Percentiles rank a stretch among this genome's conserved stretches.
These are phyloP conservation scores for Saccostrea cuccullata DNA, from an alignment of 1,140 invertebrate species.

Conservation along the genomic window DNA sequence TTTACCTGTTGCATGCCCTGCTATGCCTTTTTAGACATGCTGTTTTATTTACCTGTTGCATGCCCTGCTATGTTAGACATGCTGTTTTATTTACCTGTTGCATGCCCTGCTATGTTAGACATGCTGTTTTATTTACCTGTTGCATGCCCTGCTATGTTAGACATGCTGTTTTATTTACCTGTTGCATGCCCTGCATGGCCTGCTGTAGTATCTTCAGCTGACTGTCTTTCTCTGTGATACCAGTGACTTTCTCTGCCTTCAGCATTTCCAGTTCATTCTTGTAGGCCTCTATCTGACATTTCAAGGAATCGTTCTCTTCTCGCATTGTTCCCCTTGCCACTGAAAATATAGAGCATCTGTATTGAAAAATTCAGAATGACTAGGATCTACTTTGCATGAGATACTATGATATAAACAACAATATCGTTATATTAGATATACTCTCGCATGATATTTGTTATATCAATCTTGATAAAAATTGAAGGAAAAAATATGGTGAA, in stretches of 20 bases:
- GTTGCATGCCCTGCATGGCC: constrained; percentile 89
- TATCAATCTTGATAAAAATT: no score
- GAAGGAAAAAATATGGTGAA: no score
- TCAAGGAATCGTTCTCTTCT: constrained; percentile 93
- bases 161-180: constrained; percentile 74
- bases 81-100: neutral
- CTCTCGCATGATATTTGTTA: no score
- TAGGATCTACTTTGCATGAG: no score
- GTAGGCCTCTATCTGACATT: constrained; percentile 95
- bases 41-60: neutral
- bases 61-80: neutral
- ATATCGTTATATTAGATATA: no score
- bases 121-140: neutral
- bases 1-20: neutral
- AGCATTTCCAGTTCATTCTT: constrained; percentile 91
- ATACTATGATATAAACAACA: no score
- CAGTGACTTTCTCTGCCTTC: constrained; percentile 82
- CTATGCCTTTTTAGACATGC: neutral
- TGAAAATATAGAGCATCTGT: neutral
- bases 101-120: neutral
- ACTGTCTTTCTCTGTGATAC: constrained; percentile 84
- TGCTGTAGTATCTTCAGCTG: constrained; percentile 87
- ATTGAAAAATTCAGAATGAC: no score
- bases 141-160: neutral
- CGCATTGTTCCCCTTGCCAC: constrained; percentile 73